These are phyloP conservation scores for Rhinatrema bivittatum DNA, from an alignment of 2,797 vertebrate genomes.

Conservation along the genomic window DNA sequence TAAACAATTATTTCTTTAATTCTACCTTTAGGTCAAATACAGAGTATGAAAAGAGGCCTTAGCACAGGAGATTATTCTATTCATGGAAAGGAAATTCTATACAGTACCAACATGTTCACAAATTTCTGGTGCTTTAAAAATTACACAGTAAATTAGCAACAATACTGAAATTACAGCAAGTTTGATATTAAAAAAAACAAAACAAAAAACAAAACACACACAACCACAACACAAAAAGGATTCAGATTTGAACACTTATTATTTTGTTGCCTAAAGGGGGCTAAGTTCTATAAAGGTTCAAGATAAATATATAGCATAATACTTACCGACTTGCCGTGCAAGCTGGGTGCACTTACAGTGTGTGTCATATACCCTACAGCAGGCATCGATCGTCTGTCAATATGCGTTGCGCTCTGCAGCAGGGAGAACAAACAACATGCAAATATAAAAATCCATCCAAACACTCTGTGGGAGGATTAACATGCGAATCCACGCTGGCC, in stretches of 20 bases:
- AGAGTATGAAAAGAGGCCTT: conserved; percentile 13
- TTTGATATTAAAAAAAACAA: no score
- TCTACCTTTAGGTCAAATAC: conserved; percentile 27
- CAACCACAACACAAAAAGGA: no score
- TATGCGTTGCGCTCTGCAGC: conserved; percentile 69
- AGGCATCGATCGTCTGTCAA: conserved; percentile 86
- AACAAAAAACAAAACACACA: no score
- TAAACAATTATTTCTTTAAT: conserved; percentile 34
- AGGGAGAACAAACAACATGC: conserved; percentile 17
- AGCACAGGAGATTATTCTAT: neutral
- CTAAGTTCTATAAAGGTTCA: no score
- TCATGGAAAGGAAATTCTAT: conserved; percentile 3
- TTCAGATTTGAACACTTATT: no score
- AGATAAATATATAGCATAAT: no score
- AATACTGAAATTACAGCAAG: no score
- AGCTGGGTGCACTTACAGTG: conserved; percentile 93
- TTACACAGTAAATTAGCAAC: no score
- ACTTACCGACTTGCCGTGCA: conserved; percentile 94
- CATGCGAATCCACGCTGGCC: no score
- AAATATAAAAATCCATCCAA: no score
- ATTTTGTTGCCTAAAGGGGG: no score
- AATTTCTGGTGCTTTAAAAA: accelerated
- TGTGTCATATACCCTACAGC: conserved; percentile 97
- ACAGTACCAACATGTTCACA: conserved; percentile 1
- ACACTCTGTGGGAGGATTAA: no score